Percentiles rank a stretch among this genome's conserved stretches.
Evolutionary conservation across 2,888 invertebrate genomes (phyloP).

Genomic region (Drosophila limbata): DNA sequence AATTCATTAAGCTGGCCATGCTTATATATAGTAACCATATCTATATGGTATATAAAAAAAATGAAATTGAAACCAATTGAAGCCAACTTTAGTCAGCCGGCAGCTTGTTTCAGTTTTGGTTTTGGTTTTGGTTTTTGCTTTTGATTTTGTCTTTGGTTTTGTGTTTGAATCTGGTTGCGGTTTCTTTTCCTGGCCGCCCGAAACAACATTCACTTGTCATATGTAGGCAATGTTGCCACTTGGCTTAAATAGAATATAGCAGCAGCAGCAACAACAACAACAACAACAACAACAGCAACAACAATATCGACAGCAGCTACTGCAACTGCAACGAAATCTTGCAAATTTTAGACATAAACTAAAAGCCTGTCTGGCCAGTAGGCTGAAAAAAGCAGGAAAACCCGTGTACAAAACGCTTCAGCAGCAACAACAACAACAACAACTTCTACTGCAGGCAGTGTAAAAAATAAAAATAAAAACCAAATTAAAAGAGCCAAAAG

Average conservation of each 20-base stretch:
- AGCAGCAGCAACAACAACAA: conserved; percentile 17
- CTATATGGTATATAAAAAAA: conserved; percentile 22
- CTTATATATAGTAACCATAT: conserved; percentile 16
- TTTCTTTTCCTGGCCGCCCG: conserved; percentile 64
- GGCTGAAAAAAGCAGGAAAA: conserved; percentile 47
- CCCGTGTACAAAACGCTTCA: conserved; percentile 37
- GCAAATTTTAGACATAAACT: conserved; percentile 49
- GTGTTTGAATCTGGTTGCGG: conserved; percentile 25
- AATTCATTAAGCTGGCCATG: conserved; percentile 1
- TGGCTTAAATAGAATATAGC: conserved; percentile 67
- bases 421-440: conserved; percentile 5
- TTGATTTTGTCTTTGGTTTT: conserved; percentile 29
- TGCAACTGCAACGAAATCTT: conserved; percentile 31
- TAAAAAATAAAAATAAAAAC: conserved; percentile 2
- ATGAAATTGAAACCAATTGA: conserved; percentile 37
- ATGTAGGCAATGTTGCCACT: conserved; percentile 54
- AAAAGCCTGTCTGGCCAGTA: conserved; percentile 53
- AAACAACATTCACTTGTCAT: conserved; percentile 77
- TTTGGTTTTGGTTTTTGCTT: conserved; percentile 10
- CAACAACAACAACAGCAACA: neutral
- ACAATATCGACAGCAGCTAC: conserved; percentile 4
- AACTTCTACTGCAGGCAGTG: conserved; percentile 2
- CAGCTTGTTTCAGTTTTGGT: conserved; percentile 22
- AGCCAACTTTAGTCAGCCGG: conserved; percentile 26
- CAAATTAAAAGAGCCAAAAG: conserved; percentile 32